A percentile compares a stretch with the other conserved stretches of the same genome.
These are phyloP conservation scores for Cyrtonyx montezumae DNA, from an alignment of 2,113 vertebrate species.

Conservation along the genomic window DNA sequence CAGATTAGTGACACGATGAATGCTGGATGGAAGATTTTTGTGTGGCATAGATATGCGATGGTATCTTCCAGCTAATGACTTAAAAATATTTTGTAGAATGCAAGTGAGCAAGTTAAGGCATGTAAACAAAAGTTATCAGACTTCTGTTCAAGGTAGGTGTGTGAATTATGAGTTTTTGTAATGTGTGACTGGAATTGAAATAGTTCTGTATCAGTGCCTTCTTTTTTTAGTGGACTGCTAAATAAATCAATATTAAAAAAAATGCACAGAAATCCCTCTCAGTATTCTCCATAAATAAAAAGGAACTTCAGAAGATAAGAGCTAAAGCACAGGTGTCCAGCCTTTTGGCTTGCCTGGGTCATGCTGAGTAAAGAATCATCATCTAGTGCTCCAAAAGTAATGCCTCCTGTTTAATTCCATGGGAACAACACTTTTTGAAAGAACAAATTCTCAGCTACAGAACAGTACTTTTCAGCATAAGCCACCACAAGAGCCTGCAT, in stretches of 20 bases:
- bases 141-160: neutral
- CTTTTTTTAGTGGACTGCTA: neutral
- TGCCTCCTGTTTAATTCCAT: too few relatives aligned
- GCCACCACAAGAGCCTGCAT: too few relatives aligned
- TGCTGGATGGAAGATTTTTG: neutral
- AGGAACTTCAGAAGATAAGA: neutral
- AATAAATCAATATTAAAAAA: neutral
- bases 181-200: neutral
- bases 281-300: neutral
- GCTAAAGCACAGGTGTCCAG: too few relatives aligned
- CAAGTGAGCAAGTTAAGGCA: constrained; percentile 27
- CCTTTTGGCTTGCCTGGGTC: too few relatives aligned
- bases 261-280: neutral
- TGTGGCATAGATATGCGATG: neutral
- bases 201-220: neutral
- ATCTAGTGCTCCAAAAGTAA: too few relatives aligned
- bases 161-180: neutral
- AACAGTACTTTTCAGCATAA: too few relatives aligned
- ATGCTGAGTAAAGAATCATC: too few relatives aligned
- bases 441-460: too few relatives aligned
- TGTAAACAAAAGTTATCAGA: neutral
- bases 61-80: constrained; percentile 2
- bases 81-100: neutral
- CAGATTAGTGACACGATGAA: neutral
- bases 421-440: too few relatives aligned